Conservation (phyloP, 2,797 vertebrate genomes). For the Anguilla pacifica region DNA sequence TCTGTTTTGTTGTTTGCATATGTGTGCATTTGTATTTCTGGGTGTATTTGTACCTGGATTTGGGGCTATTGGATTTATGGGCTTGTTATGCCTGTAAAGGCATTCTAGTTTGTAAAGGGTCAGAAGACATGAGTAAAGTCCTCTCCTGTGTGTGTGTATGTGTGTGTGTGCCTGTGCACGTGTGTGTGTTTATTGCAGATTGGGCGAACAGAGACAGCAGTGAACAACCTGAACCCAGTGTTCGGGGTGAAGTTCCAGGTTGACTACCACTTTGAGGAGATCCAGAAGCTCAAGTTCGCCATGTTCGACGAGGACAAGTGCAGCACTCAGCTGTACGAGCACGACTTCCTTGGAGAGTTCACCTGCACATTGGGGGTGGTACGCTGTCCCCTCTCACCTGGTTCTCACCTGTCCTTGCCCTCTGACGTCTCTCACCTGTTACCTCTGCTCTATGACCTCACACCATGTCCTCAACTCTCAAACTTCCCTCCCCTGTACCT, state of each 20-base stretch:
- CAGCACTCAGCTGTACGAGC: slow-evolving; percentile 88
- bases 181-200: slow-evolving; percentile 66
- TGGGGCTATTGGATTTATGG: background rate
- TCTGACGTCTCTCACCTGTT: background rate
- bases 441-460: background rate
- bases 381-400: slow-evolving; percentile 43
- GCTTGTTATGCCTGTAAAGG: too few relatives aligned
- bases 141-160: background rate
- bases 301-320: slow-evolving; percentile 98
- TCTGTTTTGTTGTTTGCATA: background rate
- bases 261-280: slow-evolving; percentile 95
- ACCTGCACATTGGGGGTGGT: slow-evolving; percentile 92
- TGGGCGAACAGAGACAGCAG: slow-evolving; percentile 89
- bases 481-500: slow-evolving; percentile 34
- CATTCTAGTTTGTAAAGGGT: background rate
- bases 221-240: slow-evolving; percentile 96
- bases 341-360: slow-evolving; percentile 95
- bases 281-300: slow-evolving; percentile 96
- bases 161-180: background rate
- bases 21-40: background rate
- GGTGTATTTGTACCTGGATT: background rate
- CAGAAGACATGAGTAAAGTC: background rate
- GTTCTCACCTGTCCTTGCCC: background rate
- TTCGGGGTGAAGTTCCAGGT: slow-evolving; percentile 94
- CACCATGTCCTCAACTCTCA: background rate